A percentile compares a stretch with the other conserved stretches of the same genome.
Evolutionary conservation across 92 coral and sea anemone genomes (phyloP).

Genomic region (Bergia sp.): DNA sequence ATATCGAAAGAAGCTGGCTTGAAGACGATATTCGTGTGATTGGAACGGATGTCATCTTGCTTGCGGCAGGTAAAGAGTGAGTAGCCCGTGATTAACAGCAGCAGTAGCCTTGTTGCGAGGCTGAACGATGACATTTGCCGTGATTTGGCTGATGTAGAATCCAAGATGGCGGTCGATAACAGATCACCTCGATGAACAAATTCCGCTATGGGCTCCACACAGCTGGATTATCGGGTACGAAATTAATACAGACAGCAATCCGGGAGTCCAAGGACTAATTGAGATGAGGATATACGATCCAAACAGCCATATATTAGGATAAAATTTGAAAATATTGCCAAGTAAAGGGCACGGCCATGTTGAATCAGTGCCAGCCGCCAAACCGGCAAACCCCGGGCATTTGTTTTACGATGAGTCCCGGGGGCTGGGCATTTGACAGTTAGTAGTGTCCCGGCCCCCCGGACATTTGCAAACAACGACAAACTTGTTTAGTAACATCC

Average conservation of each 20-base stretch:
- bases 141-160: constrained; percentile 32
- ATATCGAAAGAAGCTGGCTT: constrained; percentile 16
- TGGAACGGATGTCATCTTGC: constrained; percentile 20
- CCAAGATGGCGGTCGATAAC: constrained; percentile 33
- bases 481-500: too few relatives aligned
- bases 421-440: too few relatives aligned
- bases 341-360: background rate
- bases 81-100: constrained; percentile 21
- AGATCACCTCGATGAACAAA: constrained; percentile 14
- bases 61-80: background rate
- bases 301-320: constrained; percentile 9
- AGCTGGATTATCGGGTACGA: constrained; percentile 16
- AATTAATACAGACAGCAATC: constrained; percentile 8
- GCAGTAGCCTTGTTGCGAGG: constrained; percentile 25
- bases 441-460: too few relatives aligned
- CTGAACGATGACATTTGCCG: constrained; percentile 35
- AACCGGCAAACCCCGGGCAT: background rate
- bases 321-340: constrained; percentile 6
- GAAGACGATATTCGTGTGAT: background rate
- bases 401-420: too few relatives aligned
- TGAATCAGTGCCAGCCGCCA: constrained; percentile 20
- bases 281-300: background rate
- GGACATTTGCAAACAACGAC: too few relatives aligned
- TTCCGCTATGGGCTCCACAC: constrained; percentile 18
- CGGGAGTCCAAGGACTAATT: constrained; percentile 9